Base-by-base conservation (phyloP, 2,888 invertebrate genomes). In the Pyrgus malvae region DNA sequence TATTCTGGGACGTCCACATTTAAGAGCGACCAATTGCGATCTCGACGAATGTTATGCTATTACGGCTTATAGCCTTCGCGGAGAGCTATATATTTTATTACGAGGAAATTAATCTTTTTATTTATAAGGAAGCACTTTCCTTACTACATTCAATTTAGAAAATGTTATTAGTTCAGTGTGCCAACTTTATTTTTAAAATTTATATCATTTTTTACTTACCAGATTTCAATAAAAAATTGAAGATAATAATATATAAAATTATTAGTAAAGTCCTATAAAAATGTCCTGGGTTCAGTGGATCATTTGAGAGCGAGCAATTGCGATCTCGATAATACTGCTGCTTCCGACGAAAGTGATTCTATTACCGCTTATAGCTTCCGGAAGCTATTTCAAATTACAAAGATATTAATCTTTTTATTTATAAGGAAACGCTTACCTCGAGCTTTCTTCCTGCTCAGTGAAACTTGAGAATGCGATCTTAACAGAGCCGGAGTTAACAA, bases 41-140 rank as follows among this genome's bases (percentile, higher is more conserved):
- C n/a, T n/a, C n/a, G 23, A 7, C 7, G 3, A 23, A 5, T 5
- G 4, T 7, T 9, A 9, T 29, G 4, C 9, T 8, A 5, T 9
- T 8, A 29, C 23, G 4, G 4, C 23, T 23, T 7, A 5, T 23
- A 5, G 4, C 23, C 7, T 3, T 7, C 7, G n/a, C n/a, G n/a
- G 3, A 3, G 35, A 31, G 45, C 46, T n/a, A n/a, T 46, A 35
- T 23, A 35, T 35, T 16, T 23, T 25, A 48, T 48, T 48, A 35
- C 48, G 25, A 35, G 25, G 48, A 25, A 48, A 48, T 48, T 48
- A 37, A 35, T 37, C 37, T 48, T 27, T 37, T 48, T 35, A 48
- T 37, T 23, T 48, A 37, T 27, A 37, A 35, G 27, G 17, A 37
- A 35, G 37, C 37, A 11, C 9, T 48, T 17, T 16, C 37, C 8